Evolutionary conservation across 2,113 vertebrate genomes (phyloP).

Genomic region (Castor canadensis): DNA sequence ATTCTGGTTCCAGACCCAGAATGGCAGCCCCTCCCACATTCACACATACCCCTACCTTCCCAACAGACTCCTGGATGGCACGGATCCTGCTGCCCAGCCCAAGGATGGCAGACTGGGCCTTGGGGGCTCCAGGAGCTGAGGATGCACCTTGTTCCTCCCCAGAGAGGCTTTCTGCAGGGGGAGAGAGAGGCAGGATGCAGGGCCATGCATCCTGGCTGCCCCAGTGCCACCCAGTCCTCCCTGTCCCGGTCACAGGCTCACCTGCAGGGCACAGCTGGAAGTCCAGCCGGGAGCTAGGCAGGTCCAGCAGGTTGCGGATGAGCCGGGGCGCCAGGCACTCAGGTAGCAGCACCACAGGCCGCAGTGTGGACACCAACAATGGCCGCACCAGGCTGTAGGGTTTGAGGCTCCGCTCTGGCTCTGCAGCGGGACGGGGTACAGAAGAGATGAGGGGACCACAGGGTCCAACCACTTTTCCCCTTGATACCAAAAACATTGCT

Average conservation of each 20-base stretch:
- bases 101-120: conserved; percentile 42
- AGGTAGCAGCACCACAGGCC: conserved; percentile 92
- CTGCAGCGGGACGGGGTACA: conserved; percentile 65
- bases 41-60: conserved; percentile 79
- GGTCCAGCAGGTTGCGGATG: conserved; percentile 92
- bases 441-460: background rate
- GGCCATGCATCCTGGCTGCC: background rate
- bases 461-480: background rate
- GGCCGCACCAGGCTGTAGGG: conserved; percentile 93
- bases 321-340: conserved; percentile 89
- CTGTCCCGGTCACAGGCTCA: conserved; percentile 63
- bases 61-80: conserved; percentile 81
- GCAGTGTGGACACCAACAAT: conserved; percentile 82
- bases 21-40: background rate
- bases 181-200: background rate
- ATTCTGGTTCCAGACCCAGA: background rate
- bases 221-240: rapidly evolving
- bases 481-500: background rate
- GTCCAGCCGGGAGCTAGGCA: conserved; percentile 90
- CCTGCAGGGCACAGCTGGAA: conserved; percentile 92
- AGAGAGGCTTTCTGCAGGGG: conserved; percentile 78
- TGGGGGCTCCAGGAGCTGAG: conserved; percentile 51
- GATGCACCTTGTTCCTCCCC: conserved; percentile 53
- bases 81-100: conserved; percentile 67
- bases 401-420: conserved; percentile 85